Evolutionary conservation across 2,113 vertebrate species (phyloP).

Genomic region (Notiomystis cincta): DNA sequence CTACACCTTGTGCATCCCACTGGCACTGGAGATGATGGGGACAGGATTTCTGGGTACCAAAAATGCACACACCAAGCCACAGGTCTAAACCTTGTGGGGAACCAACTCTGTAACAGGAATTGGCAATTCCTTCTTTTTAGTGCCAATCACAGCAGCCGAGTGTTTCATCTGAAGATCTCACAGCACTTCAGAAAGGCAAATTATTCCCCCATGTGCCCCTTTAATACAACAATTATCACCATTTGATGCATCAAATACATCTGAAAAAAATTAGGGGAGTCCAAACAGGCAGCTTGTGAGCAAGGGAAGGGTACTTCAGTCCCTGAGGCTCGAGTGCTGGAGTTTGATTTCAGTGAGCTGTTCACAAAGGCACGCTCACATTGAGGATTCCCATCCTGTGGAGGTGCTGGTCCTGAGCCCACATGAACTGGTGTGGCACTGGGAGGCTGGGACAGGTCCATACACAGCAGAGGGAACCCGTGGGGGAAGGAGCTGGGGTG

Average conservation of each 20-base stretch:
- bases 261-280: neutral
- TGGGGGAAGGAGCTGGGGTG: neutral
- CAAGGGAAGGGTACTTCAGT: neutral
- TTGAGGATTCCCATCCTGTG: neutral
- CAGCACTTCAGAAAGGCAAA: constrained; percentile 37
- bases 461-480: accelerated
- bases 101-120: neutral
- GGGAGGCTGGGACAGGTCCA: neutral
- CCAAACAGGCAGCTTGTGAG: neutral
- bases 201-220: neutral
- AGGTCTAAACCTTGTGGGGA: neutral
- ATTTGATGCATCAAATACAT: constrained; percentile 16
- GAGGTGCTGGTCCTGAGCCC: neutral
- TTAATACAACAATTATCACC: constrained; percentile 48
- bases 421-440: accelerated
- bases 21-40: accelerated
- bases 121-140: constrained; percentile 25
- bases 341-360: neutral
- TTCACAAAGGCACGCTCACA: neutral
- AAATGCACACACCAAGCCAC: neutral
- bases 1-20: neutral
- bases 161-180: neutral
- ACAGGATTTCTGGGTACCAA: neutral
- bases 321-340: neutral
- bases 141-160: neutral